Evolutionary conservation across 1,140 invertebrate genomes (phyloP), one percentile per base, ranked within the genome.

Genomic region (Halyomorpha halys): DNA sequence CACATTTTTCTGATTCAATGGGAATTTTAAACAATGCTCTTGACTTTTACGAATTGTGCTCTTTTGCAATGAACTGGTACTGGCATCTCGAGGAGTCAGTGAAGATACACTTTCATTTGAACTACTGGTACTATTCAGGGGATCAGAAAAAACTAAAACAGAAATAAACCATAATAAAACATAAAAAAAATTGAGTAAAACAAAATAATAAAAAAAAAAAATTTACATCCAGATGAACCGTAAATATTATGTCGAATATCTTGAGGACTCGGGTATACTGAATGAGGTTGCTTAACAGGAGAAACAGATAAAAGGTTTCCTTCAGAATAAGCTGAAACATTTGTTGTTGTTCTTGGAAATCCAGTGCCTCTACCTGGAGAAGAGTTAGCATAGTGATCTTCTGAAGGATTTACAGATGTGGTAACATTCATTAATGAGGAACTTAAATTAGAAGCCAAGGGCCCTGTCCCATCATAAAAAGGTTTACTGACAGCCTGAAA

Each of bases 51-150:
- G 30, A 23, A 19, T 16, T 13, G 14, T 64, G 18, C 63, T 59
- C 18, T 65, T 65, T 34, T 56, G 18, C 21, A 45, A 44, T 23
- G 56, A 47, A 16, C 54, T 44, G 62, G 69, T 68, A 63, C 60
- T 66, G 30, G 65, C 60, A 63, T 73, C 68, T 45, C 78, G 74
- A 16, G 76, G 77, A 4, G 81, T 81, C 45, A 78, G 76, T 4
- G 85, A 83, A 3, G 84, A 84, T 6, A 87, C 82, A 18, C 85
- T 87, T 74, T 87, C 86, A 72, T 83, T 86, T 19, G 84, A 86
- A 76, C 85, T 86, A 69, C 84, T 86, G 0, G 83, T 84, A 67
- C 82, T 83, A 49, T 74, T 71, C 34, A 68, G 8, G 19, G 61
- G 59, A 13, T 71, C 70, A 13, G 70, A 66, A 59, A 44, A 66